Conservation (phyloP, 1,140 invertebrate genomes). For the Samia ricini region DNA sequence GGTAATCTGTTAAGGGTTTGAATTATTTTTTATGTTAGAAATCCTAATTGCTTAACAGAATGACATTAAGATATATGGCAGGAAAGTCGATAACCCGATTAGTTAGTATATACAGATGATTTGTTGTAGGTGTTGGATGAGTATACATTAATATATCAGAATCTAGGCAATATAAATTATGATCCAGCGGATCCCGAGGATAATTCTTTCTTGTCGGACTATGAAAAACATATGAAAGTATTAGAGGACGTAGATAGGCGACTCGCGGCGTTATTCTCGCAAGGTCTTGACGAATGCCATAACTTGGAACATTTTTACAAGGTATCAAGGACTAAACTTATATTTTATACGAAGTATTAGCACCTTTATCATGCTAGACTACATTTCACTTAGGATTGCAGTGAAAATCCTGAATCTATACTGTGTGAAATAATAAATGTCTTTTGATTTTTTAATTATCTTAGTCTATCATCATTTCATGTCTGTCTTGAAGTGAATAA, state of each 20-base stretch:
- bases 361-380: neutral
- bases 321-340: constrained; percentile 24
- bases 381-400: too few relatives aligned
- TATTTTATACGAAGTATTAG: too few relatives aligned
- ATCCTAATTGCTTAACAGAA: too few relatives aligned
- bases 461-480: too few relatives aligned
- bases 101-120: neutral
- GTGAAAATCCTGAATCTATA: too few relatives aligned
- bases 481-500: too few relatives aligned
- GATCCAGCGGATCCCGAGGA: constrained; percentile 80
- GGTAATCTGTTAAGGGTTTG: too few relatives aligned
- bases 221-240: constrained; percentile 78
- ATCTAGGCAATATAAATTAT: constrained; percentile 82
- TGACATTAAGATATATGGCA: too few relatives aligned
- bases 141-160: constrained; percentile 84
- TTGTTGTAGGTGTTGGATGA: constrained; percentile 80
- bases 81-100: too few relatives aligned
- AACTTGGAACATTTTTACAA: constrained; percentile 82
- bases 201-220: constrained; percentile 81
- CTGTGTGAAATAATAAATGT: too few relatives aligned
- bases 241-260: constrained; percentile 84
- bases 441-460: too few relatives aligned
- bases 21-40: too few relatives aligned
- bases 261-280: constrained; percentile 85
- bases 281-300: constrained; percentile 87